Evolutionary conservation across 2,797 vertebrate genomes (phyloP).

Genomic region (Brachyrhaphis roseni): DNA sequence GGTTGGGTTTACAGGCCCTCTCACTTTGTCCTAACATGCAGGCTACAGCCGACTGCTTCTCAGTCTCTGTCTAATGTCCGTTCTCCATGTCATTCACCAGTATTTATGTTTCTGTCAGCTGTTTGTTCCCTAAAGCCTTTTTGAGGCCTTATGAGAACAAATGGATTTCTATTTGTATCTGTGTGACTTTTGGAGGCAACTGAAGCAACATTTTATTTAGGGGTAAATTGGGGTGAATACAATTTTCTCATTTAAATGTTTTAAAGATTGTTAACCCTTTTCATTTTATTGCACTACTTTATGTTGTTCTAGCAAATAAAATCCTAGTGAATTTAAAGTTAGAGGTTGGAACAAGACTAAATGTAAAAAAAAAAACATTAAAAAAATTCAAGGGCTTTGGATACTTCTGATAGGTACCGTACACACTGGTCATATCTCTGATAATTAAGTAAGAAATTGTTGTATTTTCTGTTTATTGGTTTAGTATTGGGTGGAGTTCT

Average conservation of each 20-base stretch:
- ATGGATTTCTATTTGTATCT: background rate
- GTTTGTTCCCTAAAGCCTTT: background rate
- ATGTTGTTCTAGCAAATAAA: background rate
- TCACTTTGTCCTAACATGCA: conserved; percentile 31
- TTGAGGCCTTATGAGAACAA: background rate
- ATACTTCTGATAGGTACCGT: background rate
- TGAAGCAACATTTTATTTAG: background rate
- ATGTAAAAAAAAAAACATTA: background rate
- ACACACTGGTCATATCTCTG: background rate
- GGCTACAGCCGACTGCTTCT: conserved; percentile 22
- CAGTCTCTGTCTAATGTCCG: conserved; percentile 50
- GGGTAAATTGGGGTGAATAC: background rate
- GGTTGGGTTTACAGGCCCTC: conserved; percentile 25
- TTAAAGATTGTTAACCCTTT: background rate
- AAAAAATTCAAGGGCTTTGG: background rate
- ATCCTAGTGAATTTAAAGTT: background rate
- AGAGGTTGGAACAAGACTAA: background rate
- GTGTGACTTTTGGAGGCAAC: background rate
- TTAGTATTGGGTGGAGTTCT: rapidly evolving
- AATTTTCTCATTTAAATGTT: background rate
- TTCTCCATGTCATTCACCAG: conserved; percentile 51
- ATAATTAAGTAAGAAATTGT: background rate
- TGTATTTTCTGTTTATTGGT: background rate
- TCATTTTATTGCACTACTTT: background rate
- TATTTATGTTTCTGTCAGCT: conserved; percentile 55